Evolutionary conservation across 1,140 invertebrate species (phyloP), one percentile per base, ranked within the genome.

Genomic region (Berghia stephanieae): DNA sequence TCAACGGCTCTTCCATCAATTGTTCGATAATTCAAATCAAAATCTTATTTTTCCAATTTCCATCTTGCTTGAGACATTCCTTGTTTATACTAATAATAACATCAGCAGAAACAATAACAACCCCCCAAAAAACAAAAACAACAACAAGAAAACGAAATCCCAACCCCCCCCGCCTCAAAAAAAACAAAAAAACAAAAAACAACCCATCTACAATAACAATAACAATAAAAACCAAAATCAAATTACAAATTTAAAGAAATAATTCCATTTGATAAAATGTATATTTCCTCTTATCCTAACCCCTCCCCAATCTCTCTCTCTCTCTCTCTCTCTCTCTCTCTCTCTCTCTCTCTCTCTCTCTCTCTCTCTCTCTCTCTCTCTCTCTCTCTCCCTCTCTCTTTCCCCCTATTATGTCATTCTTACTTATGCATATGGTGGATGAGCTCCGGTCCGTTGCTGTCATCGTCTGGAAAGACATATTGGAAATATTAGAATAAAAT

Each of bases 311-410:
- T 42, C 43, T 46, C 27, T n/a, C 43, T 46, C 5, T 71, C 18
- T 44, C 43, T 46, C 16, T 71, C 38, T 44, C 5, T 6, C 5
- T 49, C 43, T 52, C 43, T 52, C 18, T 73, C 46, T 49, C 24
- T 55, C 10, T 55, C 24, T 52, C 18, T 55, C 10, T 60, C 10
- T 10, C 10, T 60, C 24, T 60, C 57, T 60, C 10, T 10, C 10
- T 16, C 10, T 27, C 24, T 68, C 66, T 68, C 36, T 68, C 36
- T 68, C 66, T 68, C 36, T 68, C 66, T 57, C 21, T 57, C 31
- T 40, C 21, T 36, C 36, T 57, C 5, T 60, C 27, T 57, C 52
- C 36, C 21, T 46, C 2, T 60, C 52, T 74, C 52, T 57, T 31
- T 40, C 46, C 60, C 38, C 6, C 55, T 38, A 10, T 74, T 21